These are phyloP conservation scores for Agrochola circellaris DNA, from an alignment of 2,888 invertebrate genomes.

Conservation along the genomic window DNA sequence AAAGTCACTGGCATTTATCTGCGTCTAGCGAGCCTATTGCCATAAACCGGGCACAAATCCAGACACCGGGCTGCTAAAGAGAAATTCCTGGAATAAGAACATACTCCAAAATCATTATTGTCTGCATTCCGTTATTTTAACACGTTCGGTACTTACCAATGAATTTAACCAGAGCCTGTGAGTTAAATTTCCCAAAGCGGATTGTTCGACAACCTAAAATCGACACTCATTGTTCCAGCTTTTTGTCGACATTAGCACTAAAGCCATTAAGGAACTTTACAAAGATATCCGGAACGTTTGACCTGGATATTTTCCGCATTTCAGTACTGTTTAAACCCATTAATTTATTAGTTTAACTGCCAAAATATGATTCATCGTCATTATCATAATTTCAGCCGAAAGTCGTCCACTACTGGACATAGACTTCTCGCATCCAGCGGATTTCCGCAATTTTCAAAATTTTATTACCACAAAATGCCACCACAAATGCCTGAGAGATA, in stretches of 20 bases:
- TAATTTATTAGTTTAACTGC: not conserved
- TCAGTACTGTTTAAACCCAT: not conserved
- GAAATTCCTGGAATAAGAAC: too few relatives aligned
- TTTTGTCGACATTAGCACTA: not conserved
- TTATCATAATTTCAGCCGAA: too few relatives aligned
- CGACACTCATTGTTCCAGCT: not conserved
- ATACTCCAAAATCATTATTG: not conserved
- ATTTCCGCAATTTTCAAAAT: not conserved
- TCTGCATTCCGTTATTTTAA: not conserved
- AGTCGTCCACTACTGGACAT: too few relatives aligned
- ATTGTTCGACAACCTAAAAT: not conserved
- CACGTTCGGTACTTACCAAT: not conserved
- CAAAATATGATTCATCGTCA: not conserved
- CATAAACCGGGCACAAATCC: not conserved
- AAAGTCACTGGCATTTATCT: too few relatives aligned
- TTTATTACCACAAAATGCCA: too few relatives aligned
- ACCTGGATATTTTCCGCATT: not conserved
- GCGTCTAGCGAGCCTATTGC: too few relatives aligned
- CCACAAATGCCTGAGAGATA: too few relatives aligned
- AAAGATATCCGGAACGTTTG: not conserved
- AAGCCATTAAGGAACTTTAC: not conserved
- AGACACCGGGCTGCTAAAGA: not conserved
- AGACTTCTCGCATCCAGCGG: too few relatives aligned
- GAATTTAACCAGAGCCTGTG: not conserved
- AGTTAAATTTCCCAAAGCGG: not conserved